These are phyloP conservation scores for Leucania comma DNA, from an alignment of 2,888 invertebrate genomes.

Conservation along the genomic window DNA sequence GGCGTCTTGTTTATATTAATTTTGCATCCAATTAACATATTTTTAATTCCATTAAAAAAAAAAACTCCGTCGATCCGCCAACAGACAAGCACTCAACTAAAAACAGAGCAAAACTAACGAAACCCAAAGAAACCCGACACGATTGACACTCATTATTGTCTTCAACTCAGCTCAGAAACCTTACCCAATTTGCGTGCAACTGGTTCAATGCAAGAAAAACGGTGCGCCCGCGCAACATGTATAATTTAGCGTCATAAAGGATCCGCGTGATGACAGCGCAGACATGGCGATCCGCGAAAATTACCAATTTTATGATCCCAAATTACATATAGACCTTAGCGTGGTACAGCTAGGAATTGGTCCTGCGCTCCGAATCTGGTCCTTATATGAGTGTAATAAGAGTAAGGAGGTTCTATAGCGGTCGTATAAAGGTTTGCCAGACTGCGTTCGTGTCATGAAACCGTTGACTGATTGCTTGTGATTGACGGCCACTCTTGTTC, in stretches of 20 bases:
- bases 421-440: constrained; percentile 16
- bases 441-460: constrained; percentile 62
- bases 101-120: constrained; percentile 48
- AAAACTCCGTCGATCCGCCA: constrained; percentile 19
- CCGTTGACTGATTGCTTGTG: constrained; percentile 70
- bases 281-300: constrained; percentile 70
- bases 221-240: constrained; percentile 68
- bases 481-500: constrained; percentile 67
- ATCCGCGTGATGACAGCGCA: constrained; percentile 80
- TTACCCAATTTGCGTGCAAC: constrained; percentile 64
- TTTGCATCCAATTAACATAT: background rate
- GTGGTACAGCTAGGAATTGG: constrained; percentile 11
- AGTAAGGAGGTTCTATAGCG: background rate
- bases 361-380: constrained; percentile 36
- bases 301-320: constrained; percentile 77
- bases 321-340: constrained; percentile 70
- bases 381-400: constrained; percentile 43
- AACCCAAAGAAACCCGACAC: constrained; percentile 36
- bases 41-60: background rate
- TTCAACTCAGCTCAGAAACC: constrained; percentile 46
- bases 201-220: constrained; percentile 70
- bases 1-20: background rate
- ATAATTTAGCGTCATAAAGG: constrained; percentile 81
- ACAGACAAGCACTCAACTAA: constrained; percentile 23
- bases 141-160: constrained; percentile 62